phyloP scores from a whole-genome alignment of 2,113 vertebrate species.

The Chionomys nivalis region DNA sequence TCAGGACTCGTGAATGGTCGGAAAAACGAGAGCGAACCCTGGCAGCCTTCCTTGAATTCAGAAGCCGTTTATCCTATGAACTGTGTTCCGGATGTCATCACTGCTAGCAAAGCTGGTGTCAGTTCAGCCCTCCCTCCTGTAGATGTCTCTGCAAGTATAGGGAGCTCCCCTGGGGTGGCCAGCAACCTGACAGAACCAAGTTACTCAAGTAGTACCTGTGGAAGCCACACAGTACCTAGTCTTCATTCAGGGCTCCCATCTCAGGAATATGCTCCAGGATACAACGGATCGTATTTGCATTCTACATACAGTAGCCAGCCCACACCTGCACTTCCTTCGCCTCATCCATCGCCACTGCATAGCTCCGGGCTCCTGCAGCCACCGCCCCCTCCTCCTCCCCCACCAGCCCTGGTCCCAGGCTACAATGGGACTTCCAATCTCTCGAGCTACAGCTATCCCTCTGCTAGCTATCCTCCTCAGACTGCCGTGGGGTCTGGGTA shows the following conservation, averaged over 20 bases:
- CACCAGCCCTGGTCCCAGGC: slow-evolving; percentile 94
- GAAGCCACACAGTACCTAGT: slow-evolving; percentile 94
- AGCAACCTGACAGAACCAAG: slow-evolving; percentile 96
- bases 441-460: slow-evolving; percentile 96
- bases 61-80: slow-evolving; percentile 98
- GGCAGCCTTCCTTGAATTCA: slow-evolving; percentile 91
- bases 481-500: slow-evolving; percentile 95
- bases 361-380: slow-evolving; percentile 96
- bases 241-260: slow-evolving; percentile 96
- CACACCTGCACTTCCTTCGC: slow-evolving; percentile 94
- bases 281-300: slow-evolving; percentile 98
- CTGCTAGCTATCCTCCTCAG: slow-evolving; percentile 96
- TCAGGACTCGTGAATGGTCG: slow-evolving; percentile 95
- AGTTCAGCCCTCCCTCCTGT: slow-evolving; percentile 94
- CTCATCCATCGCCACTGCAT: slow-evolving; percentile 97
- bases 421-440: slow-evolving; percentile 97
- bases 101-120: slow-evolving; percentile 96
- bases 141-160: slow-evolving; percentile 95
- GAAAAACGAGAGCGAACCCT: slow-evolving; percentile 96
- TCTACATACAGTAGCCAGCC: slow-evolving; percentile 95
- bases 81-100: slow-evolving; percentile 96
- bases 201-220: slow-evolving; percentile 97
- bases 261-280: slow-evolving; percentile 98
- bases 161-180: slow-evolving; percentile 95
- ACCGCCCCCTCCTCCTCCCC: slow-evolving; percentile 91